Base-by-base conservation (phyloP, 1,140 invertebrate species). In the Scaptodrosophila lebanonensis region DNA sequence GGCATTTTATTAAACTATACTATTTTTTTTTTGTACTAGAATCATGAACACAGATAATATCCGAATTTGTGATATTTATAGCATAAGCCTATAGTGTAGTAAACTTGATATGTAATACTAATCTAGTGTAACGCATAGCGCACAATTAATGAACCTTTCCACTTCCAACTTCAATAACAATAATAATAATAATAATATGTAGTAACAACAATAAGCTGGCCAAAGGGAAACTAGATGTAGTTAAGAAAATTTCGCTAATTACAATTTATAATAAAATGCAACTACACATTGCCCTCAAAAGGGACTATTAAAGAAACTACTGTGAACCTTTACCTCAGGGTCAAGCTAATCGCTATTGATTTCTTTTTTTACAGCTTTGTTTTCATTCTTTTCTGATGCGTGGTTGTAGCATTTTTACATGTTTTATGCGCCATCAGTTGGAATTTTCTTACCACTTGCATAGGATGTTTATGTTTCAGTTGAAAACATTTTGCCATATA, bases 51-150 rank as follows among this genome's bases (percentile, higher is more conserved):
- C 57, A 66, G 38, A 64, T 73, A 62, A 79, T 79, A 79, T 79
- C 73, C 73, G 40, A 35, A 69, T 79, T 40, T 79, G 73, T 82
- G 75, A 79, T 79, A 82, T 71, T n/a, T 30, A n/a, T 39, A 62
- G 56, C 25, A 44, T 59, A 52, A 38, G 47, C 32, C n/a, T n/a
- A n/a, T n/a, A n/a, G n/a, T n/a, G n/a, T n/a, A n/a, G 22, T n/a
- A n/a, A 43, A 18, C 20, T 38, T 75, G 70, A 48, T 30, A 30
- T 9, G 25, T 76, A 70, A 51, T 53, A 70, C 29, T 64, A 68
- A 50, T 48, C 29, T 59, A 62, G 61, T 36, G 13, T 12, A 64
- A 49, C n/a, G 69, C 75, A 62, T 59, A 79, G 73, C 73, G 73
- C 75, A 82, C 73, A 79, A 72, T 11, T 62, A 52, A 73, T 62